These are phyloP conservation scores for Chelidonichthys spinosus DNA, from an alignment of 2,797 vertebrate genomes.

Conservation along the genomic window DNA sequence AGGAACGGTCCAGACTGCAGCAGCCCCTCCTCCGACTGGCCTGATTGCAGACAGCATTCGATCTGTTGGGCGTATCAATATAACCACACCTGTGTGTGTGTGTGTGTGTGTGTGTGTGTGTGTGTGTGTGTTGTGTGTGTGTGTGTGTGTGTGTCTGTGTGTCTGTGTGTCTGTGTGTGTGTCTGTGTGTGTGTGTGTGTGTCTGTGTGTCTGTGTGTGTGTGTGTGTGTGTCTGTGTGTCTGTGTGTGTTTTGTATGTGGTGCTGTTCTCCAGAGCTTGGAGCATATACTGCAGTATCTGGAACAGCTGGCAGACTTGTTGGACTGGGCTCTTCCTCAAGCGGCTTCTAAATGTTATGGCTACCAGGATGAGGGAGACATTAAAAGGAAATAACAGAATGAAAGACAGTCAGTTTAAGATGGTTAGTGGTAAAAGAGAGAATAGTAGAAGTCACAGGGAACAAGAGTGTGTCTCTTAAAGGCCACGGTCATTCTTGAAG, in stretches of 20 bases:
- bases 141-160: constrained; percentile 21
- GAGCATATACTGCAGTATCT: constrained; percentile 27
- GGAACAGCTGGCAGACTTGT: constrained; percentile 39
- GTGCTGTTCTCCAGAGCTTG: constrained; percentile 19
- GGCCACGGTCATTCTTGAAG: constrained; percentile 8
- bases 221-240: background rate
- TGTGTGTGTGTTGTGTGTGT: background rate
- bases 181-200: background rate
- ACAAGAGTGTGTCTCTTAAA: constrained; percentile 22
- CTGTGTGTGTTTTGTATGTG: constrained; percentile 9
- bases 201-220: background rate
- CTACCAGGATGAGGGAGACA: constrained; percentile 1
- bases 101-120: constrained; percentile 1
- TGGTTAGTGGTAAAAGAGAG: constrained; percentile 3
- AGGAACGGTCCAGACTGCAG: constrained; percentile 52
- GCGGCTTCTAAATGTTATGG: constrained; percentile 15
- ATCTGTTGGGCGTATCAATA: constrained; percentile 51
- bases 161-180: background rate
- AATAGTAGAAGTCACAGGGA: constrained; percentile 1
- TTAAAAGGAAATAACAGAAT: constrained; percentile 1
- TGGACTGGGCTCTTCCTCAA: constrained; percentile 27
- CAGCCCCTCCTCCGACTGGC: constrained; percentile 48
- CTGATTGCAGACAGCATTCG: constrained; percentile 48
- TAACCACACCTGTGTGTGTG: constrained; percentile 39
- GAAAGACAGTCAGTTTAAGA: background rate